Base-by-base conservation (phyloP, 1,140 invertebrate species). In the Saccostrea cuccullata region DNA sequence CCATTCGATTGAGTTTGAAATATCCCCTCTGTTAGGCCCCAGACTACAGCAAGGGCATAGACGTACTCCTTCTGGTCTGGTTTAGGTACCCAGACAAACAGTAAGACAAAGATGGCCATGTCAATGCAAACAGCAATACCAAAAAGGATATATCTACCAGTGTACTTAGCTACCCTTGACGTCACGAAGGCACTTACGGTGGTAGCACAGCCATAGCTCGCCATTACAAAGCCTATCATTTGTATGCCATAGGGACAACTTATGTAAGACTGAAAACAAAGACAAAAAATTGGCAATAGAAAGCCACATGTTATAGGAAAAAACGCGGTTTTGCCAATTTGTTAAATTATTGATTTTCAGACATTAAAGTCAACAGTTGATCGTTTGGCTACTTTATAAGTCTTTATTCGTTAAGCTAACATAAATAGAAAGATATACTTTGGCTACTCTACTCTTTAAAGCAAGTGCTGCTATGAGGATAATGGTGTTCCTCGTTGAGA, bases 141-240 rank as follows among this genome's bases (percentile, higher is more conserved):
- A 84, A 84, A 84, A 5, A 84, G 82, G 55, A 84, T 15, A 55
- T 56, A 55, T 13, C 98, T 96, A 6, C 98, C 98, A 82, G 98
- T 97, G 93, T 97, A 97, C 93, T 98, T 98, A 96, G 99, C 98
- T 82, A 98, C 95, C 0, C 97, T 97, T 1, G 98, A 98, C 93
- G 98, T 98, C 2, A 98, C 94, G n/a, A 99, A 95, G 6, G 98
- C 98, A 93, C 97, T 98, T 9, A 97, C 95, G 0, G 98, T 98
- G 93, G 98, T 98, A 2, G 97, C 97, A 0, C 98, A 97, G 4
- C 98, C 98, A 94, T 98, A 98, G 92, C 97, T 98, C 91, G 99
- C 98, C 97, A 99, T 98, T 17, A 99, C 98, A 94, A 98, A 99
- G 64, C 98, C 98, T 40, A 99, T 98, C 90, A 97, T 97, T 89